A percentile compares a stretch with the other conserved stretches of the same genome.
phyloP scores from a whole-genome alignment of 2,113 vertebrate species.

The Antechinus flavipes region DNA sequence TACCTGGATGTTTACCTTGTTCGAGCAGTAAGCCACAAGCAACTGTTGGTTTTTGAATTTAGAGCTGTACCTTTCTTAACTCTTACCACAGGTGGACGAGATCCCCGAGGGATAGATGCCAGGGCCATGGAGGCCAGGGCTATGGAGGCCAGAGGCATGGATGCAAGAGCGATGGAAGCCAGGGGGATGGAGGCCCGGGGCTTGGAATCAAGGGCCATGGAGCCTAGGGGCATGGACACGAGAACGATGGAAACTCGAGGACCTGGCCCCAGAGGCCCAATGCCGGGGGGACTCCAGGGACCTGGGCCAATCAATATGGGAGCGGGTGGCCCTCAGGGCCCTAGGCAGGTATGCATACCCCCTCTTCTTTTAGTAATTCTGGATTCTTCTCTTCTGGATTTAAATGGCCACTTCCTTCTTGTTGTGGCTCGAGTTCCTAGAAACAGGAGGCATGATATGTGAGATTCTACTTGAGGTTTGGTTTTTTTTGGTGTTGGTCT shows the following conservation, averaged over 20 bases:
- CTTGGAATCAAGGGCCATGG: conserved; percentile 83
- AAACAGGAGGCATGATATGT: background rate
- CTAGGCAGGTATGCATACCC: conserved; percentile 86
- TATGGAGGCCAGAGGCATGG: conserved; percentile 86
- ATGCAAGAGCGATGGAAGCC: conserved; percentile 82
- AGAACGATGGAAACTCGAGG: conserved; percentile 89
- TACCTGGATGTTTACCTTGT: conserved; percentile 15
- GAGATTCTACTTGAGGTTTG: conserved; percentile 25
- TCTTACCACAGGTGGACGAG: conserved; percentile 87
- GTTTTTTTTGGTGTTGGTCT: background rate
- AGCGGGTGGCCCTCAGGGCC: conserved; percentile 88
- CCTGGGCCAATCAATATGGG: conserved; percentile 91
- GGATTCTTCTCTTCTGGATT: background rate
- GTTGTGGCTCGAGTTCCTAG: conserved; percentile 20
- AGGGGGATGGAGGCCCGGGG: conserved; percentile 87
- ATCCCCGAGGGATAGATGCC: conserved; percentile 86
- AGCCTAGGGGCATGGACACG: conserved; percentile 88
- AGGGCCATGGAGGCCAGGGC: conserved; percentile 90
- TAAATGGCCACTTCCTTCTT: conserved; percentile 38
- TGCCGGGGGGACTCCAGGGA: conserved; percentile 91
- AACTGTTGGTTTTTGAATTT: conserved; percentile 36
- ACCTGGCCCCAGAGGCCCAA: conserved; percentile 91
- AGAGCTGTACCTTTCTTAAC: background rate
- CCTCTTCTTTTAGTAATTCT: conserved; percentile 31
- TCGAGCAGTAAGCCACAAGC: conserved; percentile 17